Evolutionary conservation across 2,888 invertebrate species (phyloP), one percentile per base, ranked within the genome.

Genomic region (Oscheius sp.): DNA sequence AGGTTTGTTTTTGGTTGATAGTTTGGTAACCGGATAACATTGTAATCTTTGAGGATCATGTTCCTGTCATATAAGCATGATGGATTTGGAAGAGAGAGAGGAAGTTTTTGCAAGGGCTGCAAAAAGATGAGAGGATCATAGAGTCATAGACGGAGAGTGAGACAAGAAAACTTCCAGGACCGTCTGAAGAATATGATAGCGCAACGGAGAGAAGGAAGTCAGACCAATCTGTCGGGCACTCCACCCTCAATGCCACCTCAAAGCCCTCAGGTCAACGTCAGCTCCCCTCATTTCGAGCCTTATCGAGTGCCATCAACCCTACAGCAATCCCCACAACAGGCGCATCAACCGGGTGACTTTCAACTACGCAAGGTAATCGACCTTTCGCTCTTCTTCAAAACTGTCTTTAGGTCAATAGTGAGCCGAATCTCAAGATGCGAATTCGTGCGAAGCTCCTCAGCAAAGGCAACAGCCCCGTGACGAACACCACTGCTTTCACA

Each of bases 391-490:
- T 33, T 10, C 32, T 29, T 13, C 21, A 32, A 5, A 2, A 10
- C 33, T 13, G 29, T 42, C 11, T 77, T 66, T 63, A 79, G 77
- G 88, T 89, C 21, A 87, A 87, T 79, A 83, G 83, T 47, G 89
- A 89, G 76, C 89, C 89, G 9, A 89, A 89, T 65, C 76, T 89
- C 74, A 89, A 89, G 62, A 88, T 89, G 88, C 76, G 84, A 37
- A 83, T 88, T 29, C 80, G 88, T 2, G 86, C 87, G 50, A 84
- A 87, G 35, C 78, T 88, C 2, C 76, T 88, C 3, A 86, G 83
- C 68, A 88, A 88, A 59, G 86, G 86, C 32, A 79, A 53, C 35
- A 80, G 79, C 58, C 83, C 84, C 10, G 83, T 83, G 42, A 81
- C 80, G 53, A 77, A 70, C 29, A 74, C 75, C 58, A 68, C 78